Conservation (phyloP, 2,797 vertebrate species). For the Anguilla marmorata region DNA sequence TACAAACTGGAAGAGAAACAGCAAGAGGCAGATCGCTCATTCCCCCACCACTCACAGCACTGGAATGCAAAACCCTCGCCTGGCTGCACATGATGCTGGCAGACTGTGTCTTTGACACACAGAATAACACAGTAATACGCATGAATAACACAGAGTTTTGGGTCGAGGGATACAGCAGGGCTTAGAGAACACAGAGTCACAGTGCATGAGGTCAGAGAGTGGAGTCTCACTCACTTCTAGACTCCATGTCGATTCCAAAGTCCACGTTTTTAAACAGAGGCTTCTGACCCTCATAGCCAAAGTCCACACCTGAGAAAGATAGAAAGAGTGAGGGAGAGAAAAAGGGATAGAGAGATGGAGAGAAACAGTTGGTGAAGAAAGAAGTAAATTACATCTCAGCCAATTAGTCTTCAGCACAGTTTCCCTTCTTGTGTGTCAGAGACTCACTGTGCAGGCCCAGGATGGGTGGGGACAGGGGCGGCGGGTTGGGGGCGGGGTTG, state of each 20-base stretch:
- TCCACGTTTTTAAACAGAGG: constrained; percentile 86
- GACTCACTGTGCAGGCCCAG: constrained; percentile 71
- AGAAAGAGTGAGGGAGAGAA: not conserved
- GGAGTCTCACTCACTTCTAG: constrained; percentile 76
- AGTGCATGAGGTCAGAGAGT: not conserved
- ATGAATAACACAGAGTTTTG: too few species aligned
- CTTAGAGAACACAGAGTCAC: too few species aligned
- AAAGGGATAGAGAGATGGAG: constrained; percentile 7
- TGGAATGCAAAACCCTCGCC: too few species aligned
- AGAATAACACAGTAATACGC: too few species aligned
- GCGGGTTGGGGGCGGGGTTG: constrained; percentile 74
- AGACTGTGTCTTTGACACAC: too few species aligned
- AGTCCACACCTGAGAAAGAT: constrained; percentile 78
- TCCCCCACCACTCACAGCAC: not conserved
- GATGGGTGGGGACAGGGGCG: constrained; percentile 86
- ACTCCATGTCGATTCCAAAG: constrained; percentile 93
- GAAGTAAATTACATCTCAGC: not conserved
- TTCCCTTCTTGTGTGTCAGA: too few species aligned
- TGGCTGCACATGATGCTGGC: too few species aligned
- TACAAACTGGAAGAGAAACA: constrained; percentile 77
- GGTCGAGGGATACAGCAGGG: not conserved
- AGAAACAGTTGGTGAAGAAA: not conserved
- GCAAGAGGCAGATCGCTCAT: not conserved
- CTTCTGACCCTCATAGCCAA: constrained; percentile 78
- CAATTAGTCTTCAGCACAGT: not conserved